Evolutionary conservation across 2,113 vertebrate genomes (phyloP).

Genomic region (Podarcis raffonei): DNA sequence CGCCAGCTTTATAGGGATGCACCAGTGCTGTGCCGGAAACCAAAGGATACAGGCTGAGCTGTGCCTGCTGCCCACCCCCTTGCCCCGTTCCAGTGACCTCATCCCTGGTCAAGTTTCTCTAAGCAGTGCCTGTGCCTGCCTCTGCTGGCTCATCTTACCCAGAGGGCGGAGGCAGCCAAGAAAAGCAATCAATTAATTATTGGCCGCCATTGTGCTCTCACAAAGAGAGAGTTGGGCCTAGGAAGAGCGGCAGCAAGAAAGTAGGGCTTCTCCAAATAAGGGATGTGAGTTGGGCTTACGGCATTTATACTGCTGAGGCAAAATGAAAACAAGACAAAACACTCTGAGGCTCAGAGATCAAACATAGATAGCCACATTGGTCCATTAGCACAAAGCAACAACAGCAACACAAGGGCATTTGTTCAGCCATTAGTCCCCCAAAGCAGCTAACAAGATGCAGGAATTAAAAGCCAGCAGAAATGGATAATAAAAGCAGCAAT

Average conservation of each 20-base stretch:
- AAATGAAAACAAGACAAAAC: background rate
- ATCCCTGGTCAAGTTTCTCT: constrained; percentile 15
- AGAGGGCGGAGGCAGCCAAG: background rate
- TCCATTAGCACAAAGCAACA: background rate
- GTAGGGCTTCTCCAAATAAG: background rate
- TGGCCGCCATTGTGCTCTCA: background rate
- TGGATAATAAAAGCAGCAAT: background rate
- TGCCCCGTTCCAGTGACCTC: background rate
- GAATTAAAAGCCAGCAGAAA: background rate
- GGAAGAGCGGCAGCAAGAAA: background rate
- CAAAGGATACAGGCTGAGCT: background rate
- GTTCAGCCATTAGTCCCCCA: background rate
- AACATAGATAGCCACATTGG: background rate
- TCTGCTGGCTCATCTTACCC: constrained; percentile 11
- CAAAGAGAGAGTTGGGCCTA: background rate
- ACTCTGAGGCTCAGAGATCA: background rate
- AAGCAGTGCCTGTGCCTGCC: background rate
- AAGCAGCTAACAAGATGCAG: background rate
- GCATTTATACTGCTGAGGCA: background rate
- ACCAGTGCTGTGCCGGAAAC: background rate
- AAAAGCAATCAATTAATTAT: constrained; percentile 28
- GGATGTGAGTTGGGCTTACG: background rate
- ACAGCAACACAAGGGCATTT: background rate
- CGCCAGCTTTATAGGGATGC: background rate
- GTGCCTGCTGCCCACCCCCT: background rate